Percentiles rank a stretch among this genome's conserved stretches.
These are phyloP conservation scores for Solea solea DNA, from an alignment of 2,113 vertebrate genomes.

Conservation along the genomic window DNA sequence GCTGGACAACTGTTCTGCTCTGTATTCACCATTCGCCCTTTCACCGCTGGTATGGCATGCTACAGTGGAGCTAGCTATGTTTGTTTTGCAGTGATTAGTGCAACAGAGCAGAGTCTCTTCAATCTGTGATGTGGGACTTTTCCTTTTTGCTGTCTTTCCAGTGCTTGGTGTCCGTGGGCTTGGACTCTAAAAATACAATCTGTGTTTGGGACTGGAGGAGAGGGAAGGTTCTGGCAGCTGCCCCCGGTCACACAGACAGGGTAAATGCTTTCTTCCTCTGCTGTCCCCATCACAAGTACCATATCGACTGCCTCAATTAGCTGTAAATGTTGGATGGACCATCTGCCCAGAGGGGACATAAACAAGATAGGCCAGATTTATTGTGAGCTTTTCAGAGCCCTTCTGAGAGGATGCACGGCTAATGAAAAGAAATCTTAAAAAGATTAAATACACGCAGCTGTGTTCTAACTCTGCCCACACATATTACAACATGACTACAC, in stretches of 20 bases:
- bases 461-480: slow-evolving; percentile 56
- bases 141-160: slow-evolving; percentile 74
- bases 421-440: slow-evolving; percentile 74
- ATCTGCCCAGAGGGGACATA: slow-evolving; percentile 39
- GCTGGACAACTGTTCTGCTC: slow-evolving; percentile 73
- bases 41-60: slow-evolving; percentile 43
- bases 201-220: slow-evolving; percentile 99
- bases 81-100: slow-evolving; percentile 46
- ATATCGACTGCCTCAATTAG: slow-evolving; percentile 59
- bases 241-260: slow-evolving; percentile 97
- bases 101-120: slow-evolving; percentile 33
- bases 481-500: slow-evolving; percentile 22
- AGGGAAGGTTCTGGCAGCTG: slow-evolving; percentile 93
- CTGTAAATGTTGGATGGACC: slow-evolving; percentile 41
- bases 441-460: slow-evolving; percentile 60
- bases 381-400: slow-evolving; percentile 46
- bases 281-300: slow-evolving; percentile 39
- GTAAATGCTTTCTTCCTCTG: slow-evolving; percentile 78
- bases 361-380: slow-evolving; percentile 72
- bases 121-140: slow-evolving; percentile 38
- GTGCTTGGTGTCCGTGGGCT: slow-evolving; percentile 97
- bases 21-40: slow-evolving; percentile 59
- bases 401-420: slow-evolving; percentile 32
- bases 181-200: slow-evolving; percentile 98
- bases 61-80: slow-evolving; percentile 35